Conservation (phyloP, 2,113 vertebrate species). For the Sialia sialis region DNA sequence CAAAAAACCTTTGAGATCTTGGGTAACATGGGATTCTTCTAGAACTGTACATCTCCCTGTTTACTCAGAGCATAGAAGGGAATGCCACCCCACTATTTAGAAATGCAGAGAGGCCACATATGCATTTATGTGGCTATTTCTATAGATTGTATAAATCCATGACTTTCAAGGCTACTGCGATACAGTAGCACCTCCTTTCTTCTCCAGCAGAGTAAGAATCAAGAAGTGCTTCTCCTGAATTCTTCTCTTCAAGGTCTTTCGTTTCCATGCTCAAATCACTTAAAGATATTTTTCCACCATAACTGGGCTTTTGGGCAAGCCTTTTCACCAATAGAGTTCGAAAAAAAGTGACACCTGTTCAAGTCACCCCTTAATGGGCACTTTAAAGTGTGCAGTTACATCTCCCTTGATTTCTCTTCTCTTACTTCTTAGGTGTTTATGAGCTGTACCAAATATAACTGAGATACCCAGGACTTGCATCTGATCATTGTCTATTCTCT, state of each 20-base stretch:
- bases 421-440: neutral
- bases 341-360: neutral
- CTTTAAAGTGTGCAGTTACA: neutral
- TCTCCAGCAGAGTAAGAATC: neutral
- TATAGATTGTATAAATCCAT: neutral
- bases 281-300: neutral
- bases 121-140: neutral
- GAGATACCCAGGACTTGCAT: neutral
- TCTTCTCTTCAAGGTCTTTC: neutral
- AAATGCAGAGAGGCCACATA: neutral
- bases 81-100: neutral
- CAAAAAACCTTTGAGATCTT: neutral
- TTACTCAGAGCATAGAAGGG: neutral
- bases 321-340: neutral
- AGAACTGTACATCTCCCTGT: neutral
- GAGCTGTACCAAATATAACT: neutral
- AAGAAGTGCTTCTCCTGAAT: neutral
- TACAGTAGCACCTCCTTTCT: neutral
- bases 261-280: neutral
- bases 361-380: neutral
- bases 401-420: neutral
- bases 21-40: neutral
- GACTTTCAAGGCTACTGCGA: neutral
- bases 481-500: neutral
- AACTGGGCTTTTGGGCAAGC: neutral